phyloP scores from a whole-genome alignment of 2,888 invertebrate species.

The Therioaphis trifolii region DNA sequence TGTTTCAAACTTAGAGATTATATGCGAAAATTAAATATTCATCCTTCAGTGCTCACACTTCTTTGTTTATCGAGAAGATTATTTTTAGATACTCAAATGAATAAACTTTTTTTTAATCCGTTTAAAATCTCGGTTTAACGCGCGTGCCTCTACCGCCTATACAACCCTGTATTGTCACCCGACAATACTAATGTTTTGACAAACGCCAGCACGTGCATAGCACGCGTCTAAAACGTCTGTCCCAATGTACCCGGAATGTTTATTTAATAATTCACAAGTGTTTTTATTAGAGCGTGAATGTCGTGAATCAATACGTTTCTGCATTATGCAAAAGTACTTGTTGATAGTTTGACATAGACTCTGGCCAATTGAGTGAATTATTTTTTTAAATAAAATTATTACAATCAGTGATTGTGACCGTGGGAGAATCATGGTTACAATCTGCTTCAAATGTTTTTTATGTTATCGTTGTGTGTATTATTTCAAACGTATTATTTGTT shows the following conservation, averaged over 20 bases:
- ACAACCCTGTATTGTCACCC: background rate
- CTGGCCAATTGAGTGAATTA: slow-evolving; percentile 50
- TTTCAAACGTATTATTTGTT: slow-evolving; percentile 8
- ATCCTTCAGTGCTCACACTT: background rate
- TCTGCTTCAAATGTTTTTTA: slow-evolving; percentile 16
- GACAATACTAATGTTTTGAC: slow-evolving; percentile 56
- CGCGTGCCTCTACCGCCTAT: background rate
- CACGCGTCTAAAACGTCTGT: slow-evolving; percentile 52
- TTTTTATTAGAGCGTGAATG: slow-evolving; percentile 41
- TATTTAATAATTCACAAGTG: slow-evolving; percentile 54
- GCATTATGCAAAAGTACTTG: slow-evolving; percentile 47
- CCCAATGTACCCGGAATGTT: slow-evolving; percentile 40
- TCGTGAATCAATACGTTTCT: slow-evolving; percentile 27
- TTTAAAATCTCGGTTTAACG: slow-evolving; percentile 41
- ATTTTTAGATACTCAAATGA: background rate
- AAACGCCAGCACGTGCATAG: slow-evolving; percentile 41
- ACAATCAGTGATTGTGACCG: slow-evolving; percentile 26
- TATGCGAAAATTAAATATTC: background rate
- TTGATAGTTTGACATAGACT: slow-evolving; percentile 13
- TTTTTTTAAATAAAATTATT: slow-evolving; percentile 46
- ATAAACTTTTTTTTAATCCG: slow-evolving; percentile 39
- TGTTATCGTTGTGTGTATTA: background rate
- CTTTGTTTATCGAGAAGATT: background rate
- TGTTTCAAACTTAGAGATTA: background rate
- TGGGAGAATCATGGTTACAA: slow-evolving; percentile 39